phyloP scores from a whole-genome alignment of 1,140 invertebrate genomes.

The Eciton burchellii region DNA sequence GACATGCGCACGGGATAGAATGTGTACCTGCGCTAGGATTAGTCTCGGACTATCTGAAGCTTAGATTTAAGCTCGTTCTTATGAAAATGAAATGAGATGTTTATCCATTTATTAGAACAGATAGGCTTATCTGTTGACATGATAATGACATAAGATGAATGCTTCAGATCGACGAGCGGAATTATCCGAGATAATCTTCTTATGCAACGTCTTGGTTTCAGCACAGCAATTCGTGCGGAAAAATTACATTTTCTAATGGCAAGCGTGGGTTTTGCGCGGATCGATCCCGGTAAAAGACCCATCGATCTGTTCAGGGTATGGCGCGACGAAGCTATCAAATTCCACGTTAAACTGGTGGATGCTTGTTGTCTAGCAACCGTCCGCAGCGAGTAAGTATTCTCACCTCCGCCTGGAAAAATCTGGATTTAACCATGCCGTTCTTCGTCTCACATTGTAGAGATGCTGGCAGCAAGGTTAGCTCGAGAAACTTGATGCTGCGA shows the following conservation, averaged over 20 bases:
- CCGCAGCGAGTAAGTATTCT: slow-evolving; percentile 79
- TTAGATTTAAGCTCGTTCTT: background rate
- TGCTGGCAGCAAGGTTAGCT: slow-evolving; percentile 78
- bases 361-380: slow-evolving; percentile 84
- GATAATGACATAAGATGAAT: too few species aligned
- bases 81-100: background rate
- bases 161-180: too few species aligned
- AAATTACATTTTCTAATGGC: slow-evolving; percentile 21
- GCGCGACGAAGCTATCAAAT: slow-evolving; percentile 78
- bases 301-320: slow-evolving; percentile 84
- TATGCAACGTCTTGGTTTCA: background rate
- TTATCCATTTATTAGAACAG: slow-evolving; percentile 18
- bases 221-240: background rate
- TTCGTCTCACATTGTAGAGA: slow-evolving; percentile 78
- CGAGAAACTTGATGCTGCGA: slow-evolving; percentile 83
- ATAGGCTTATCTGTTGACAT: background rate
- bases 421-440: too few species aligned
- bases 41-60: background rate
- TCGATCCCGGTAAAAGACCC: slow-evolving; percentile 81
- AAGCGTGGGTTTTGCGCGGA: slow-evolving; percentile 75
- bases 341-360: slow-evolving; percentile 71
- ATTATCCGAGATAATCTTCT: too few species aligned
- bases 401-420: background rate
- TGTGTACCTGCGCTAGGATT: background rate
- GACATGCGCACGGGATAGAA: too few species aligned